Conservation (phyloP, 2,113 vertebrate genomes). For the Thunnus maccoyii region DNA sequence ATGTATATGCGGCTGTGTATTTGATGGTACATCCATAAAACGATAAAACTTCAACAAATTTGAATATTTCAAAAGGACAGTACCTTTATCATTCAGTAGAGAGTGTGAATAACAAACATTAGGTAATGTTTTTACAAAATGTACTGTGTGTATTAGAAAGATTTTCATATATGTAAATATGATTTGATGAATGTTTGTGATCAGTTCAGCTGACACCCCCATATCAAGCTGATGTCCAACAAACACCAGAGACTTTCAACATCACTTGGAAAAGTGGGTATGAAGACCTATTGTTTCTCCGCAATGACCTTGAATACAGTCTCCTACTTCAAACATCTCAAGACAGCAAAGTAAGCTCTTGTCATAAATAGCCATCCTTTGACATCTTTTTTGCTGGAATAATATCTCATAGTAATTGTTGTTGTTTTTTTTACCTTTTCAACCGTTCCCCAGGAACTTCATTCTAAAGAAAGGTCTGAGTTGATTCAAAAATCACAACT, state of each 20-base stretch:
- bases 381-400: background rate
- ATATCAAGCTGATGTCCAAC: constrained; percentile 2
- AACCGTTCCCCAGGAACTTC: constrained; percentile 2
- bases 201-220: constrained; percentile 74
- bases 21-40: background rate
- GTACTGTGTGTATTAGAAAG: background rate
- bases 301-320: fast-evolving
- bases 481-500: background rate
- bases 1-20: background rate
- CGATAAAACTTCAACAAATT: background rate
- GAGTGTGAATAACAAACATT: background rate
- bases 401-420: background rate
- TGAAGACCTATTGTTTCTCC: fast-evolving
- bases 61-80: background rate
- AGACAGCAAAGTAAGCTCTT: constrained; percentile 22
- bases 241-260: constrained; percentile 14
- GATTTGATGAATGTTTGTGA: constrained; percentile 18
- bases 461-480: fast-evolving
- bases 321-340: constrained; percentile 34
- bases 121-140: background rate
- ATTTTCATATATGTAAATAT: background rate
- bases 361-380: background rate
- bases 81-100: background rate
- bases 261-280: constrained; percentile 69
- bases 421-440: background rate